Evolutionary conservation across 2,113 vertebrate genomes (phyloP).

Genomic region (Siphamia tubifer): DNA sequence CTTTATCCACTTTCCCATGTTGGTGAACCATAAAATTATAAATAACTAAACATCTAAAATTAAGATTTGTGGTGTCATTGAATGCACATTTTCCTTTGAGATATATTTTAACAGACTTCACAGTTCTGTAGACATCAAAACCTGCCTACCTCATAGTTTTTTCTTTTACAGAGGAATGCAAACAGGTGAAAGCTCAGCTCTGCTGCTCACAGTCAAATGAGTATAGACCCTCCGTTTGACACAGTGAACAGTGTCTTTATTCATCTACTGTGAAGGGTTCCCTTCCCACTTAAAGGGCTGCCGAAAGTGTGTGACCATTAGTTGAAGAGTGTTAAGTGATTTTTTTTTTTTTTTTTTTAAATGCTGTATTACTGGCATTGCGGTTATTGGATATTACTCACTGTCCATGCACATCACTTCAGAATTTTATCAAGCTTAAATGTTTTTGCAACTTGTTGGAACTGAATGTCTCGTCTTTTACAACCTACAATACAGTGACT

Average conservation of each 20-base stretch:
- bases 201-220: not conserved
- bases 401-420: not conserved
- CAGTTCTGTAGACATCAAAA: not conserved
- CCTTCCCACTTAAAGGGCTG: not conserved
- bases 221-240: constrained; percentile 9
- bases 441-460: not conserved
- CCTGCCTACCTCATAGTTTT: not conserved
- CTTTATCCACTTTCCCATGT: too few relatives aligned
- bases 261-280: not conserved
- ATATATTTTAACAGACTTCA: too few relatives aligned
- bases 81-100: too few relatives aligned
- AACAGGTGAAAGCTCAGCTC: constrained; percentile 23
- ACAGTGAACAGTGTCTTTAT: constrained; percentile 34
- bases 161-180: not conserved
- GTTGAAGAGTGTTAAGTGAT: not conserved
- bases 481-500: not conserved
- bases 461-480: too few relatives aligned
- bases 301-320: not conserved
- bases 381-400: not conserved
- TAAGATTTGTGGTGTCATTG: too few relatives aligned
- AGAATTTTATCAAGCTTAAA: not conserved
- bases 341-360: too few relatives aligned
- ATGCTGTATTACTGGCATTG: not conserved
- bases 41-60: too few relatives aligned
- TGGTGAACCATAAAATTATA: too few relatives aligned